phyloP scores from a whole-genome alignment of 2,888 invertebrate genomes.

The Aricia artaxerxes region DNA sequence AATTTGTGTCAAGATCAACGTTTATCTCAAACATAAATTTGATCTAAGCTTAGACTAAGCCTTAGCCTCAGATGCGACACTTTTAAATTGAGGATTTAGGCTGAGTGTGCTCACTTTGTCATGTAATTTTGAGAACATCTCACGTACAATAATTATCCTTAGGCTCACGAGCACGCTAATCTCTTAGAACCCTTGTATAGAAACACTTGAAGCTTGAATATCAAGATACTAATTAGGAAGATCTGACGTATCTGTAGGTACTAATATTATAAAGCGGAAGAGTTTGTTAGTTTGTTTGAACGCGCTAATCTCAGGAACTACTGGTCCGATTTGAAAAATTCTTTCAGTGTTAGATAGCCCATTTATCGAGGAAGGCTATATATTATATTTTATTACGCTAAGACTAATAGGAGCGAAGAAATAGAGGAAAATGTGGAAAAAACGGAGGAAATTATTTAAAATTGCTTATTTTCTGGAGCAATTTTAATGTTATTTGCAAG shows the following conservation, averaged over 20 bases:
- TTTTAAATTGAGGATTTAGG: slow-evolving; percentile 17
- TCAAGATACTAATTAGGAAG: background rate
- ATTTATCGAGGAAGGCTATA: too few relatives aligned
- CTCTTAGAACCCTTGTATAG: background rate
- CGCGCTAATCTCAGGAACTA: too few relatives aligned
- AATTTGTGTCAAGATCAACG: slow-evolving; percentile 15
- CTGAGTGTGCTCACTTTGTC: background rate
- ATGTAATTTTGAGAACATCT: background rate
- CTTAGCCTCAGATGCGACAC: background rate
- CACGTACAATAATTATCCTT: background rate
- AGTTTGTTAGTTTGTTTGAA: too few relatives aligned
- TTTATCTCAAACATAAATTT: slow-evolving; percentile 18
- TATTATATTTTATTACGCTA: too few relatives aligned
- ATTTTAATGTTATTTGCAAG: too few relatives aligned
- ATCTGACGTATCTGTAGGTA: background rate
- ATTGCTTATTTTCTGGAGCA: too few relatives aligned
- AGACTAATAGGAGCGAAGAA: too few relatives aligned
- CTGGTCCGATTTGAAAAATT: too few relatives aligned
- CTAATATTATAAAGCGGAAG: too few relatives aligned
- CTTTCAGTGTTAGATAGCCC: too few relatives aligned
- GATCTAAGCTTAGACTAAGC: slow-evolving; percentile 5
- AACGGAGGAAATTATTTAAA: too few relatives aligned
- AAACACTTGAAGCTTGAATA: background rate
- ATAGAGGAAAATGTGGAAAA: too few relatives aligned
- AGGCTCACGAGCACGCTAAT: background rate